phyloP scores from a whole-genome alignment of 2,113 vertebrate genomes.

The Tamias sibiricus region DNA sequence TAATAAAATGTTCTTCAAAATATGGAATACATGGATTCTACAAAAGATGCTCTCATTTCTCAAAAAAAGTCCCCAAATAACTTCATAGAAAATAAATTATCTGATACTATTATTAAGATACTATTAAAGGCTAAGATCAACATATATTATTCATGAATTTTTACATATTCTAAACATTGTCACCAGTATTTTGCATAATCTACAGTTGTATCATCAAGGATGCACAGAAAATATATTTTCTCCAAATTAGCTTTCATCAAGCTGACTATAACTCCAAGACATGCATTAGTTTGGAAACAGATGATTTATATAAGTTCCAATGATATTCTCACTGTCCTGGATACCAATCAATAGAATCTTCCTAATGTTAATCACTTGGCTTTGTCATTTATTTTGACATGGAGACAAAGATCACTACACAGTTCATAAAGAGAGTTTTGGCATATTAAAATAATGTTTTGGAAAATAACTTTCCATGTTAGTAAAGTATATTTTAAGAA shows the following conservation, averaged over 20 bases:
- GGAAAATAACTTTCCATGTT: constrained; percentile 23
- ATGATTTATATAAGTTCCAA: constrained; percentile 51
- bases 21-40: background rate
- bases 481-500: constrained; percentile 61
- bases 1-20: constrained; percentile 17
- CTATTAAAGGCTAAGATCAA: constrained; percentile 41
- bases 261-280: constrained; percentile 78
- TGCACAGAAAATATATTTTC: constrained; percentile 26
- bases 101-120: constrained; percentile 36
- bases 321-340: constrained; percentile 58
- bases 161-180: constrained; percentile 52
- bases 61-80: background rate
- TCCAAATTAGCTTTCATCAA: constrained; percentile 71
- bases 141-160: constrained; percentile 50
- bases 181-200: constrained; percentile 55
- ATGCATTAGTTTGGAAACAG: constrained; percentile 67
- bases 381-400: constrained; percentile 76
- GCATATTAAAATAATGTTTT: constrained; percentile 58
- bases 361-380: constrained; percentile 41
- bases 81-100: background rate
- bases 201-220: constrained; percentile 32
- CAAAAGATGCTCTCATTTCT: background rate
- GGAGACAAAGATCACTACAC: constrained; percentile 45
- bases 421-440: background rate
- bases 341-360: constrained; percentile 39